Evolutionary conservation across 2,797 vertebrate genomes (phyloP).

Genomic region (Syngnathus acus): DNA sequence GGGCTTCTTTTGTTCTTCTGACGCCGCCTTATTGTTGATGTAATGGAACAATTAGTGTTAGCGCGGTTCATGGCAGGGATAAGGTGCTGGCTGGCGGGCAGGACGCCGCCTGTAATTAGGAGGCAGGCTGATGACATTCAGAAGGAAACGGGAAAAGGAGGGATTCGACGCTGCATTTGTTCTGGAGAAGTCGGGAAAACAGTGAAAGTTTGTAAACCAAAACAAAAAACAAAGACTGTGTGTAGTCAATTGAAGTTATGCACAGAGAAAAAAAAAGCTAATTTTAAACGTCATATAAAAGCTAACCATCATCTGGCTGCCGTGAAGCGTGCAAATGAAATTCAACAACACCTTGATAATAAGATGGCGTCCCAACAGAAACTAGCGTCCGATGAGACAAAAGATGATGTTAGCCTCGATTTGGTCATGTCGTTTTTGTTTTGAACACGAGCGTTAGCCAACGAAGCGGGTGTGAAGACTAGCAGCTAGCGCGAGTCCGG

Average conservation of each 20-base stretch:
- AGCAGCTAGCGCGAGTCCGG: slow-evolving; percentile 72
- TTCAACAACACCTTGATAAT: slow-evolving; percentile 4
- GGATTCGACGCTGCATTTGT: slow-evolving; percentile 40
- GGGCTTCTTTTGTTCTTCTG: slow-evolving; percentile 64
- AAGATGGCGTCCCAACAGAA: slow-evolving; percentile 19
- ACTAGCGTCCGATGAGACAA: not conserved
- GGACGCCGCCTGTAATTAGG: slow-evolving; percentile 81
- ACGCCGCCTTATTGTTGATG: slow-evolving; percentile 71
- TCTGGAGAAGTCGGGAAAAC: slow-evolving; percentile 84
- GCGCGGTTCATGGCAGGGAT: slow-evolving; percentile 61
- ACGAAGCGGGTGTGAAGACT: slow-evolving; percentile 79
- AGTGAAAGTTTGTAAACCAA: slow-evolving; percentile 70
- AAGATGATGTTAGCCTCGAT: slow-evolving; percentile 14
- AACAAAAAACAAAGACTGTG: not conserved
- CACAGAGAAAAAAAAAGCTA: too few relatives aligned
- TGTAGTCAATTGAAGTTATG: too few relatives aligned
- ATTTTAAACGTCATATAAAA: too few relatives aligned
- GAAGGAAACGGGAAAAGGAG: slow-evolving; percentile 81
- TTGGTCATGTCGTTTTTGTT: slow-evolving; percentile 34
- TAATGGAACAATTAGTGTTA: slow-evolving; percentile 79
- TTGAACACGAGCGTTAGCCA: slow-evolving; percentile 24
- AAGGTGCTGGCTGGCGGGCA: slow-evolving; percentile 60
- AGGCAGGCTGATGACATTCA: slow-evolving; percentile 80
- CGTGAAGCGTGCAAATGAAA: slow-evolving; percentile 12
- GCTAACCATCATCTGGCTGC: not conserved